Percentiles rank a stretch among this genome's conserved stretches.
Conservation (phyloP, 30 jellyfish, hydroid and myxozoan genomes). For the Haliclystus octoradiatus region DNA sequence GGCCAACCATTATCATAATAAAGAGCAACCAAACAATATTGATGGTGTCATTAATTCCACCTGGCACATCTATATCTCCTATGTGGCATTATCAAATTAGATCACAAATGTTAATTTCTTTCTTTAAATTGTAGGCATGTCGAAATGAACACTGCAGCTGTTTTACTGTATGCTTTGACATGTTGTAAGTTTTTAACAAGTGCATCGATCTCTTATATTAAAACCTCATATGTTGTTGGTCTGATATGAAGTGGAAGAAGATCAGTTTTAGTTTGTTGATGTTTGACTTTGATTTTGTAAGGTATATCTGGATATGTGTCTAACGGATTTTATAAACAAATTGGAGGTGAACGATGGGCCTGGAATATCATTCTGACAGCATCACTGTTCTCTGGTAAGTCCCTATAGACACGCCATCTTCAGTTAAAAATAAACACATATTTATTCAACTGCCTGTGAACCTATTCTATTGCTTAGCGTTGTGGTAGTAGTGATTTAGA, state of each 20-base stretch:
- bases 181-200: constrained; percentile 67
- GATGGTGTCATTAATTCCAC: too few relatives aligned
- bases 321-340: constrained; percentile 86
- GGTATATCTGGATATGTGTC: constrained; percentile 94
- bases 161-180: constrained; percentile 76
- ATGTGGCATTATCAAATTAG: too few relatives aligned
- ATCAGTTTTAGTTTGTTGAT: neutral
- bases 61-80: too few relatives aligned
- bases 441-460: neutral
- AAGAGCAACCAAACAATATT: too few relatives aligned
- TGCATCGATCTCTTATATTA: too few relatives aligned
- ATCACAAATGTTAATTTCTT: too few relatives aligned
- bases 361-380: constrained; percentile 97
- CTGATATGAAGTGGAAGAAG: neutral
- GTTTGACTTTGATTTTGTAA: neutral
- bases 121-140: constrained; percentile 58
- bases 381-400: constrained; percentile 73
- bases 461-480: neutral
- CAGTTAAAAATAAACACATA: neutral
- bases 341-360: constrained; percentile 90
- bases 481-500: too few relatives aligned
- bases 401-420: neutral
- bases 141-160: constrained; percentile 96
- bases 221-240: too few relatives aligned
- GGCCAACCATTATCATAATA: too few relatives aligned